A percentile compares a stretch with the other conserved stretches of the same genome.
Conservation (phyloP, 1,140 invertebrate genomes). For the roundworm (Caenorhabditis elegans) region DNA sequence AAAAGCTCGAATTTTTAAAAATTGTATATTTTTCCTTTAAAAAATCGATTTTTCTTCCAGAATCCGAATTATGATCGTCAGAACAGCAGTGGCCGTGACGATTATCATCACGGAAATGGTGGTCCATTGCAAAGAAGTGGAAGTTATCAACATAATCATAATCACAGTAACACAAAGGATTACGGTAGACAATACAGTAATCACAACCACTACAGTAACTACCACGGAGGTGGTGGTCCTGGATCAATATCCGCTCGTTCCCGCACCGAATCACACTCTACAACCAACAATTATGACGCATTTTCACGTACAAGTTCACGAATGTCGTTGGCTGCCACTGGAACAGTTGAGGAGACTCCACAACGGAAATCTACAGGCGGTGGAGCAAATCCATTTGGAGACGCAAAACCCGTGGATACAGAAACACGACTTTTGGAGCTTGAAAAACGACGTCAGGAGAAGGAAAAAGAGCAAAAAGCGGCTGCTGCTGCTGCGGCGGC, state of each 20-base stretch:
- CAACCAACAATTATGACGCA: not conserved
- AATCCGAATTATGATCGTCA: not conserved
- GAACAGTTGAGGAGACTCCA: not conserved
- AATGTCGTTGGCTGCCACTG: not conserved
- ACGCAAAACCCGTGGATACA: conserved; percentile 36
- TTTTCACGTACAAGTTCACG: not conserved
- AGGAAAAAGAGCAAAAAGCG: not conserved
- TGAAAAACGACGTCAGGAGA: not conserved
- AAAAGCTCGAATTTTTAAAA: too few relatives aligned
- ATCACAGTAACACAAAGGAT: too few relatives aligned
- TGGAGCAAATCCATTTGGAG: conserved; percentile 38
- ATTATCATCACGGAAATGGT: too few relatives aligned
- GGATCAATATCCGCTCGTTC: not conserved
- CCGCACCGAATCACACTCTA: not conserved
- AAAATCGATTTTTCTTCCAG: not conserved
- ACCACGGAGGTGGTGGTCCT: not conserved
- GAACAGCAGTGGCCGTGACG: too few relatives aligned
- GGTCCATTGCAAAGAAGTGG: not conserved
- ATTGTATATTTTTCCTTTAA: too few relatives aligned
- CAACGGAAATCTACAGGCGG: not conserved
- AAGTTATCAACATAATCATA: not conserved
- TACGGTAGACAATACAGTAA: not conserved
- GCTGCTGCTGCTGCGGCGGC: too few relatives aligned
- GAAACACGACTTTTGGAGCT: not conserved
- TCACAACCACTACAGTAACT: not conserved